Percentiles rank a stretch among this genome's conserved stretches.
phyloP scores from a whole-genome alignment of 2,888 invertebrate genomes.

The Heliconius hortense region DNA sequence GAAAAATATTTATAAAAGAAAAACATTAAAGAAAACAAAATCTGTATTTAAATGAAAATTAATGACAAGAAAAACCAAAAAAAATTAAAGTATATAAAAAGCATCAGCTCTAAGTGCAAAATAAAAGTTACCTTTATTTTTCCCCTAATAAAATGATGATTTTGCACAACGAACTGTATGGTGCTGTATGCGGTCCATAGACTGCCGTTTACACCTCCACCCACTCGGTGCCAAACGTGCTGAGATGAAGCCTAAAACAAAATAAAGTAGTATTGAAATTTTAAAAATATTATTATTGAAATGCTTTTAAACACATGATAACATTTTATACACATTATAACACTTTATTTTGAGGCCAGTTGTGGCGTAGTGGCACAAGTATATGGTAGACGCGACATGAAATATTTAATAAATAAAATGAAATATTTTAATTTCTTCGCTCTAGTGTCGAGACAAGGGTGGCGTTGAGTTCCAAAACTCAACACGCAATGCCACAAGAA shows the following conservation, averaged over 20 bases:
- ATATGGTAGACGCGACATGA: too few species aligned
- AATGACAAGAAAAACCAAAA: background rate
- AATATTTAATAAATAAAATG: too few species aligned
- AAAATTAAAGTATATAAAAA: too few species aligned
- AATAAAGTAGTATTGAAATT: conserved; percentile 20
- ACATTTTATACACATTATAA: too few species aligned
- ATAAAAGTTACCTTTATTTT: conserved; percentile 63
- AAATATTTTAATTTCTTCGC: too few species aligned
- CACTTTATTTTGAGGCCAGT: too few species aligned
- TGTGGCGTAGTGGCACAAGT: too few species aligned
- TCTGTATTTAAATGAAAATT: background rate
- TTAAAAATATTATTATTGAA: background rate
- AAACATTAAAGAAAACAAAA: background rate
- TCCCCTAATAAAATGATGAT: conserved; percentile 68
- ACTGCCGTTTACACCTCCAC: conserved; percentile 61
- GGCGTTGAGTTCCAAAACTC: too few species aligned
- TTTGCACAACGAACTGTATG: conserved; percentile 72
- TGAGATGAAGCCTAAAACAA: conserved; percentile 64
- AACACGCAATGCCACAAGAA: too few species aligned
- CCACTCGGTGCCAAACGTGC: conserved; percentile 72
- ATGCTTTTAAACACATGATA: too few species aligned
- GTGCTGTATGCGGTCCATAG: conserved; percentile 73
- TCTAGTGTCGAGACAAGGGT: too few species aligned
- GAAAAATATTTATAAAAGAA: background rate
- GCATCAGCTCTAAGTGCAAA: too few species aligned